phyloP scores from a whole-genome alignment of 2,888 invertebrate species.

The Erebia ligea region DNA sequence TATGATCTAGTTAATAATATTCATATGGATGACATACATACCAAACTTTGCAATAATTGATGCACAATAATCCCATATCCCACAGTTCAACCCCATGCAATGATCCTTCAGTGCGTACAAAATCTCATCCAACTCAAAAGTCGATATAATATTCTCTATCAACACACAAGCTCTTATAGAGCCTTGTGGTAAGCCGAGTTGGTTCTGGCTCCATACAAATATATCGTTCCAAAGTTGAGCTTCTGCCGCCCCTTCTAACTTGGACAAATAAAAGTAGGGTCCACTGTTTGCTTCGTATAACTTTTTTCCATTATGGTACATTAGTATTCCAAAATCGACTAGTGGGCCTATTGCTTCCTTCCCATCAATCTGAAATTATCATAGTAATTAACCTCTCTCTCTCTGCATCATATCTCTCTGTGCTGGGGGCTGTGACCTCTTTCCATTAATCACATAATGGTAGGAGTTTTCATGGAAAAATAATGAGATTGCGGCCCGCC shows the following conservation, averaged over 20 bases:
- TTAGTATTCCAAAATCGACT: constrained; percentile 87
- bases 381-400: too few species aligned
- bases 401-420: too few species aligned
- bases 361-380: constrained; percentile 77
- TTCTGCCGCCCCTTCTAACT: constrained; percentile 85
- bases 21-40: constrained; percentile 46
- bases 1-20: too few species aligned
- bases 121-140: constrained; percentile 88
- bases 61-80: constrained; percentile 89
- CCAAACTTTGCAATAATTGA: constrained; percentile 86
- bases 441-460: too few species aligned
- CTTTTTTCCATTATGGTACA: constrained; percentile 85
- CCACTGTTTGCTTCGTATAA: constrained; percentile 83
- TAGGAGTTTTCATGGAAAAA: too few species aligned
- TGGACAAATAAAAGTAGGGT: constrained; percentile 88
- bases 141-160: constrained; percentile 87
- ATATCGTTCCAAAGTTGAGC: constrained; percentile 88
- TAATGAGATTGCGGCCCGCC: too few species aligned
- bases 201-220: constrained; percentile 84
- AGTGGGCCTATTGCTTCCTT: constrained; percentile 85
- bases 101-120: constrained; percentile 85
- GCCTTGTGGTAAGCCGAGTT: constrained; percentile 81
- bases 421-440: too few species aligned
- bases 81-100: constrained; percentile 88
- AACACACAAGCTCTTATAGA: constrained; percentile 88